Evolutionary conservation across 2,888 invertebrate species (phyloP), one percentile per base, ranked within the genome.

Genomic region (Tetragonisca angustula): DNA sequence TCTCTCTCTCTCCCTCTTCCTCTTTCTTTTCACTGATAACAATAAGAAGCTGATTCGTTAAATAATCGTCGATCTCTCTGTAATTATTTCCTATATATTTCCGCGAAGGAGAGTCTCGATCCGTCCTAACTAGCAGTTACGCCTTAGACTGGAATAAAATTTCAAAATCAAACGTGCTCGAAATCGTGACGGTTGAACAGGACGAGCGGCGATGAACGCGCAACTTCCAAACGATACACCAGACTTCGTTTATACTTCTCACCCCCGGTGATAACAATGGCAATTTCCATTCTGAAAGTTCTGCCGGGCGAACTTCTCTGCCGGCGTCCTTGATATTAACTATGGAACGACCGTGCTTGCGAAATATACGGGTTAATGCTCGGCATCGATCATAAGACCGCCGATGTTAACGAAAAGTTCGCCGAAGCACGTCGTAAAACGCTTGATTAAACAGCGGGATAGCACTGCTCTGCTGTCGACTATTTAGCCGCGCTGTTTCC

Each of bases 371-470:
- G 61, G 21, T 75, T 68, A 74, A 79, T 71, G 68, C 79, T 13
- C 61, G 59, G 67, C 82, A 88, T 88, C 88, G 88, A 88, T 88
- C 81, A 83, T 74, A 76, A 76, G 76, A 43, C 68, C 61, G 52
- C 5, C 67, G 71, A 68, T 50, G 78, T 69, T 81, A 87, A 83
- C 87, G 76, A 81, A 81, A 87, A 87, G 81, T 88, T 87, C 69
- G 50, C 50, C 82, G 74, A 84, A 87, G 78, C 78, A 79, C 82
- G 62, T 73, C 84, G 73, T 86, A 84, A 87, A 84, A 87, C 79
- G 84, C 70, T 88, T 89, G 83, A 89, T 89, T 89, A 89, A 89
- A 89, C 79, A 64, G 72, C 77, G 62, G 78, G 62, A 79, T 6
- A 70, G 52, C 75, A 71, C 69, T 56, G 72, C 56, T 56, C 61